Conservation (phyloP, 1,140 invertebrate species). For the Nomia melanderi region DNA sequence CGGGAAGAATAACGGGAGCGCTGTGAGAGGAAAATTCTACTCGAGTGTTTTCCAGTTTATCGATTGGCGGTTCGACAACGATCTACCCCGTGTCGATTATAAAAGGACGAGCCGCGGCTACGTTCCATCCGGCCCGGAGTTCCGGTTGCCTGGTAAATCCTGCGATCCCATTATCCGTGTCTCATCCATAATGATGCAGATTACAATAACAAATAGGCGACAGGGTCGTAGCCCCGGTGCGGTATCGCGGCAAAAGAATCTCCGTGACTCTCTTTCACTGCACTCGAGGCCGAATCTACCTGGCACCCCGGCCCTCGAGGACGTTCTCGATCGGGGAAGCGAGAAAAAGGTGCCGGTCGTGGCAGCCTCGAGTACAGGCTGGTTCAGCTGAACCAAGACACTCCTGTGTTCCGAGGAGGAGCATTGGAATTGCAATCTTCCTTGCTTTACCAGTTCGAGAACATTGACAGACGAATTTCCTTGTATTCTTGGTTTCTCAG, state of each 20-base stretch:
- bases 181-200: slow-evolving; percentile 78
- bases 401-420: neutral
- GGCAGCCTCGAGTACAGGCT: slow-evolving; percentile 34
- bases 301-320: slow-evolving; percentile 28
- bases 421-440: neutral
- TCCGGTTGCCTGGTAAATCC: slow-evolving; percentile 66
- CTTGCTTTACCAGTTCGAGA: no score
- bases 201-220: slow-evolving; percentile 78
- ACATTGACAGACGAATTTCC: no score
- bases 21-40: neutral
- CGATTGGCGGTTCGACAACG: neutral
- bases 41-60: neutral
- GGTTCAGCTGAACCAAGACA: no score
- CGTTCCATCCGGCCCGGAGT: neutral
- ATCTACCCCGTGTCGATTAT: slow-evolving; percentile 32
- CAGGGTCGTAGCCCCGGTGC: slow-evolving; percentile 57
- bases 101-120: neutral
- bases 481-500: no score
- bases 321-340: slow-evolving; percentile 32
- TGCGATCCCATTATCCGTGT: slow-evolving; percentile 73
- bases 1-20: no score
- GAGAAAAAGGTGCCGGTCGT: slow-evolving; percentile 40
- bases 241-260: slow-evolving; percentile 68
- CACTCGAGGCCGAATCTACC: slow-evolving; percentile 29
- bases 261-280: slow-evolving; percentile 31